Conservation (phyloP, 2,797 vertebrate species). For the Hippocampus kuda region DNA sequence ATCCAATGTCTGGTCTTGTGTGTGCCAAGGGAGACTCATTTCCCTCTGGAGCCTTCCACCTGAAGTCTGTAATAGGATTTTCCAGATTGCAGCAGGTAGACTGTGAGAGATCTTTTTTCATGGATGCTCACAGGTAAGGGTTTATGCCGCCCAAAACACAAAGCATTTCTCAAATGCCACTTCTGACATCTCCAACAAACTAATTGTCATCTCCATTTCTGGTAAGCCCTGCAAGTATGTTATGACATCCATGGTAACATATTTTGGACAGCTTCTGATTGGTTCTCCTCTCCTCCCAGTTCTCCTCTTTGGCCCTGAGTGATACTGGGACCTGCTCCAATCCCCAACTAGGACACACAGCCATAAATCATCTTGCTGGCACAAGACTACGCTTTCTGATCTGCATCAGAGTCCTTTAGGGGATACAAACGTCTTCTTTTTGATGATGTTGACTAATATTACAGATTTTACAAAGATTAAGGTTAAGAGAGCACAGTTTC, state of each 20-base stretch:
- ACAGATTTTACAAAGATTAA: constrained; percentile 33
- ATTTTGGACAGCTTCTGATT: constrained; percentile 78
- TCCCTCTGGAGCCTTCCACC: constrained; percentile 47
- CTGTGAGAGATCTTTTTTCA: constrained; percentile 59
- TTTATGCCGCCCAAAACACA: constrained; percentile 69
- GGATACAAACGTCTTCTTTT: constrained; percentile 79
- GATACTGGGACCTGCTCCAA: constrained; percentile 91
- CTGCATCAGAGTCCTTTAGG: constrained; percentile 72
- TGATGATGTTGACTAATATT: constrained; percentile 62
- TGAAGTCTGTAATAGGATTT: constrained; percentile 63
- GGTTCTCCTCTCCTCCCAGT: constrained; percentile 58
- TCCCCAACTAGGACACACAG: constrained; percentile 86
- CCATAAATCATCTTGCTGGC: constrained; percentile 98
- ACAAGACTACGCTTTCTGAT: constrained; percentile 77
- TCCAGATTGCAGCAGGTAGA: constrained; percentile 64
- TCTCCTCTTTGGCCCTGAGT: constrained; percentile 80
- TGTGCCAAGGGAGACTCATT: constrained; percentile 55
- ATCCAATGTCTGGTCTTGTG: constrained; percentile 51
- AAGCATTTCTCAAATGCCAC: constrained; percentile 87
- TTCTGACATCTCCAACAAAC: constrained; percentile 88
- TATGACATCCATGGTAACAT: constrained; percentile 67
- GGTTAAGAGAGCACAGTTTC: background rate
- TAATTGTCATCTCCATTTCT: constrained; percentile 91
- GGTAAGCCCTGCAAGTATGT: constrained; percentile 14
- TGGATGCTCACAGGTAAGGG: constrained; percentile 55